A percentile compares a stretch with the other conserved stretches of the same genome.
These are phyloP conservation scores for Antechinus stuartii DNA, from an alignment of 2,113 vertebrate genomes.

Conservation along the genomic window DNA sequence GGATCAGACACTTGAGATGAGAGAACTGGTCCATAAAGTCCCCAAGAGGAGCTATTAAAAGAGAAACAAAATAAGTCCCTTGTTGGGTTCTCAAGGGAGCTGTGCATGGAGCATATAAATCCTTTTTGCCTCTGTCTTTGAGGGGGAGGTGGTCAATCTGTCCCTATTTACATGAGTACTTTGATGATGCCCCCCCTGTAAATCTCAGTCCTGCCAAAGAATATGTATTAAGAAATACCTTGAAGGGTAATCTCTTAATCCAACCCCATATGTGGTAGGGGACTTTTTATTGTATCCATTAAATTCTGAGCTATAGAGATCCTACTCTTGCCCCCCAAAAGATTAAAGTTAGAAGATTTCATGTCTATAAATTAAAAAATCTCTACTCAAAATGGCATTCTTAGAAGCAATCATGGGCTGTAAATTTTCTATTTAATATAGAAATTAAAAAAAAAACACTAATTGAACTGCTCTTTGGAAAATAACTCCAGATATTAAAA, in stretches of 20 bases:
- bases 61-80: slow-evolving; percentile 78
- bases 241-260: slow-evolving; percentile 69
- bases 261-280: slow-evolving; percentile 10
- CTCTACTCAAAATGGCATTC: slow-evolving; percentile 35
- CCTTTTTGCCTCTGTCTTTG: slow-evolving; percentile 70
- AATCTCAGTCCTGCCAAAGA: slow-evolving; percentile 68
- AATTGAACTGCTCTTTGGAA: slow-evolving; percentile 54
- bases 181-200: slow-evolving; percentile 67
- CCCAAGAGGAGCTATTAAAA: slow-evolving; percentile 81
- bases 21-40: slow-evolving; percentile 83
- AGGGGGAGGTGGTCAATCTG: slow-evolving; percentile 50
- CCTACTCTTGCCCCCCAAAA: slow-evolving; percentile 43
- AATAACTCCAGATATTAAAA: slow-evolving; percentile 70
- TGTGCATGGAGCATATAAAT: slow-evolving; percentile 69
- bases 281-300: slow-evolving; percentile 59
- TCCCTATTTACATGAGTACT: slow-evolving; percentile 71
- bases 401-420: slow-evolving; percentile 28
- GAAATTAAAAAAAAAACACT: slow-evolving; percentile 61
- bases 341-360: slow-evolving; percentile 52
- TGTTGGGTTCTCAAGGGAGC: slow-evolving; percentile 69
- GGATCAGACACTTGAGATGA: slow-evolving; percentile 83
- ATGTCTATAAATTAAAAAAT: slow-evolving; percentile 40
- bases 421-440: slow-evolving; percentile 69
- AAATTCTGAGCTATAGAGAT: slow-evolving; percentile 66
- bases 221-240: slow-evolving; percentile 68